phyloP scores from a whole-genome alignment of 2,797 vertebrate species.

The Lagodon rhomboides region DNA sequence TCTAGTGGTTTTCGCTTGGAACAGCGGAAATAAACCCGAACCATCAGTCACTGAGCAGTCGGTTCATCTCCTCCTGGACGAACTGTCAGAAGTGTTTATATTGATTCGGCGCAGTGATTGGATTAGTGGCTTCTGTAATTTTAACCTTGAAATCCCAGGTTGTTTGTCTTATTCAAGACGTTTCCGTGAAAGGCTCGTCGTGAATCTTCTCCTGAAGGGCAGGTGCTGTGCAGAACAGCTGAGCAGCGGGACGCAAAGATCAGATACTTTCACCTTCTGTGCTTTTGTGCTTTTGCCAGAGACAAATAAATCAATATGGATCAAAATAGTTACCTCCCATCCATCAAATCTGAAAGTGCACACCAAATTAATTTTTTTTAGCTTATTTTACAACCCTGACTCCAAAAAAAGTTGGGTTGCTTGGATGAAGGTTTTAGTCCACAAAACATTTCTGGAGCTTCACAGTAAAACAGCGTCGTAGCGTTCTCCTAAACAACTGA shows the following conservation, averaged over 20 bases:
- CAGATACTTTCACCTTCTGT: constrained; percentile 43
- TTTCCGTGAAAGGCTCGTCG: constrained; percentile 27
- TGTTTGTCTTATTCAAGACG: constrained; percentile 30
- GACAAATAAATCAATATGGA: constrained; percentile 56
- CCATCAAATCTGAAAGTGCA: constrained; percentile 51
- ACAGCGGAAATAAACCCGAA: constrained; percentile 43
- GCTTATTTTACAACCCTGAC: constrained; percentile 36
- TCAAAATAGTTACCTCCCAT: constrained; percentile 45
- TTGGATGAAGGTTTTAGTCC: too few relatives aligned
- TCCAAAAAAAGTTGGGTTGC: too few relatives aligned
- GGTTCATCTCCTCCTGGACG: constrained; percentile 1
- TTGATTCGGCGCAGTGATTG: constrained; percentile 23
- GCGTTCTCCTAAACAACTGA: too few relatives aligned
- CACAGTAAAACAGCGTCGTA: too few relatives aligned
- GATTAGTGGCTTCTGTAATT: constrained; percentile 48
- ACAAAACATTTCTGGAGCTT: too few relatives aligned
- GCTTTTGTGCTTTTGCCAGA: constrained; percentile 33
- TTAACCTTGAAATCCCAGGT: constrained; percentile 9
- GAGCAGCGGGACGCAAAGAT: constrained; percentile 61
- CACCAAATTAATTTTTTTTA: constrained; percentile 48
- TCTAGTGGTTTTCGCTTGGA: constrained; percentile 77
- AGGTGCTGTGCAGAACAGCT: constrained; percentile 35
- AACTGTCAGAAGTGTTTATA: not conserved
- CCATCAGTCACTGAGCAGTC: not conserved
- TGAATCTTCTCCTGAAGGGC: constrained; percentile 57